Evolutionary conservation across 2,888 invertebrate species (phyloP).

Genomic region (Rhabditophanes sp.): DNA sequence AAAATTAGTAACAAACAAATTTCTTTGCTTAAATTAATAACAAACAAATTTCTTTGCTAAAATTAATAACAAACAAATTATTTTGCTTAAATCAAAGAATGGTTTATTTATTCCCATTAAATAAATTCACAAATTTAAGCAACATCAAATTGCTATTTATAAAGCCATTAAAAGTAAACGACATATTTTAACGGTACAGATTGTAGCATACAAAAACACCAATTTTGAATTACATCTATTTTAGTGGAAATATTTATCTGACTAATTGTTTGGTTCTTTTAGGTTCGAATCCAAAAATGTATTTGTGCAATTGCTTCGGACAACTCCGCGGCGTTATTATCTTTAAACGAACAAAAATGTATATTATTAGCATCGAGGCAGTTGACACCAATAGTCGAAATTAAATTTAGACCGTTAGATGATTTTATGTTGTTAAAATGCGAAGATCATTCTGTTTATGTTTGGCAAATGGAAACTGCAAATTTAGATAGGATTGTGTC

Average conservation of each 20-base stretch:
- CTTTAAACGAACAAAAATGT: conserved; percentile 77
- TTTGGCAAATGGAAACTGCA: conserved; percentile 98
- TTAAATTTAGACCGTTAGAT: conserved; percentile 57
- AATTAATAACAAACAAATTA: too few relatives aligned
- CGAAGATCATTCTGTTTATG: conserved; percentile 89
- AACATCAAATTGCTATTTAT: too few relatives aligned
- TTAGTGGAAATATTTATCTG: background rate
- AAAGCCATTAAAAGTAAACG: too few relatives aligned
- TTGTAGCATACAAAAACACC: too few relatives aligned
- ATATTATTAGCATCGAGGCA: conserved; percentile 82
- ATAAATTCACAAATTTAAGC: too few relatives aligned
- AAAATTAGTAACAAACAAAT: too few relatives aligned
- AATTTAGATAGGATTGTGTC: conserved; percentile 83
- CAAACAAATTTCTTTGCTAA: too few relatives aligned
- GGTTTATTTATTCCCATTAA: too few relatives aligned
- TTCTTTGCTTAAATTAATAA: too few relatives aligned
- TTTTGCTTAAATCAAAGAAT: too few relatives aligned
- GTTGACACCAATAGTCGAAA: conserved; percentile 75
- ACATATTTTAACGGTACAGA: too few relatives aligned
- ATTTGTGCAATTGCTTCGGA: conserved; percentile 91
- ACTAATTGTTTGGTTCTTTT: conserved; percentile 46
- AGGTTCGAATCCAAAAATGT: conserved; percentile 78
- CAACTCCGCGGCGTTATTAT: conserved; percentile 84
- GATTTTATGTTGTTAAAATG: conserved; percentile 95
- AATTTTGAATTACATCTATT: too few relatives aligned